Conservation (phyloP, 1,140 invertebrate genomes). For the Anastrepha obliqua region DNA sequence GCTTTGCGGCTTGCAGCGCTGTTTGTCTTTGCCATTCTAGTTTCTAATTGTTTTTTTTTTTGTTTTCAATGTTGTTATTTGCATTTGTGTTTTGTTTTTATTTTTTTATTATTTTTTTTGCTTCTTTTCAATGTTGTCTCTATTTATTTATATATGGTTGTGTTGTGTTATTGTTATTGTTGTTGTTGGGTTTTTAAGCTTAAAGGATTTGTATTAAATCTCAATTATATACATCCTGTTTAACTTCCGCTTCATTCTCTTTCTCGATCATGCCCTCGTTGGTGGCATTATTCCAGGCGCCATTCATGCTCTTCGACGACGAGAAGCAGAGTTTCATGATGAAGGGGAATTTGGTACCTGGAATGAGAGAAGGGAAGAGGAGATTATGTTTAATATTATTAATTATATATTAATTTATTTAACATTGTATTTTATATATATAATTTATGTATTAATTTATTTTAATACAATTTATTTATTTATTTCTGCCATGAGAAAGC, state of each 20-base stretch:
- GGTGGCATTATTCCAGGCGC: constrained; percentile 73
- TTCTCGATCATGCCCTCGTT: constrained; percentile 74
- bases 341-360: constrained; percentile 97
- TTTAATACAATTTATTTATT: no score
- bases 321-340: constrained; percentile 98
- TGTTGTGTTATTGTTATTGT: constrained; percentile 22
- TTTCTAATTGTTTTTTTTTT: not conserved
- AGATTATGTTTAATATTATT: not conserved
- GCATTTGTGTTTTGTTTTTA: not conserved
- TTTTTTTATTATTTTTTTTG: not conserved
- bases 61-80: constrained; percentile 13
- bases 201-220: constrained; percentile 72
- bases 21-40: no score
- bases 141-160: constrained; percentile 21
- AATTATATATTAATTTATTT: no score
- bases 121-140: not conserved
- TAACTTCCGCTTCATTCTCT: constrained; percentile 71
- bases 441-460: no score
- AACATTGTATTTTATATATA: no score
- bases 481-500: no score
- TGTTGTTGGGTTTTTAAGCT: constrained; percentile 61
- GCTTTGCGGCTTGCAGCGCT: not conserved
- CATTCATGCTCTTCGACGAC: constrained; percentile 85
- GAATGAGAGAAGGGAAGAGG: constrained; percentile 63
- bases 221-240: constrained; percentile 72